Evolutionary conservation across 2,797 vertebrate species (phyloP).

Genomic region (Silurus lanzhouensis): DNA sequence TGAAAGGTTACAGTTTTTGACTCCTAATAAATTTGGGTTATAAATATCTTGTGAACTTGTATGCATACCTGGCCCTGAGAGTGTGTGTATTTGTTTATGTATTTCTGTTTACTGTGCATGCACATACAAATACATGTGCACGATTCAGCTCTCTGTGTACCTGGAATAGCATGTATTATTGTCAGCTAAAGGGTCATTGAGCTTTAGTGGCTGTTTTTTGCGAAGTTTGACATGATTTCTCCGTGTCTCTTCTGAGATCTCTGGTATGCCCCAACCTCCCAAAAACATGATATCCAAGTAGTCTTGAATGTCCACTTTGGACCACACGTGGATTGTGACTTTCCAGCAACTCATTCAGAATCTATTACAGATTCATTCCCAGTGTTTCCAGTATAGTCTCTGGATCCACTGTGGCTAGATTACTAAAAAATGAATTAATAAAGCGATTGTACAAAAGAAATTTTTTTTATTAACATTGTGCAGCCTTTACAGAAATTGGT

Average conservation of each 20-base stretch:
- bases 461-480: neutral
- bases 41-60: neutral
- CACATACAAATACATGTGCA: no score
- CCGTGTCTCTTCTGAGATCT: neutral
- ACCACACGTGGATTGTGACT: neutral
- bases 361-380: neutral
- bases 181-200: neutral
- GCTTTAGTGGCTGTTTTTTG: neutral
- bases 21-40: neutral
- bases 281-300: neutral
- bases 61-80: neutral
- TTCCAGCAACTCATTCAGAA: no score
- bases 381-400: neutral
- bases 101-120: no score
- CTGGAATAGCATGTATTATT: no score
- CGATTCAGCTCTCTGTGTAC: no score
- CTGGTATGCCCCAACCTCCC: neutral
- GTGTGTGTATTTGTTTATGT: neutral
- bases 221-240: neutral
- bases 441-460: neutral
- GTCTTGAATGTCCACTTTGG: no score
- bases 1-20: neutral
- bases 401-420: neutral
- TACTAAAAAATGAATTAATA: neutral
- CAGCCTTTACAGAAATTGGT: conserved; percentile 22